Conservation (phyloP, 2,113 vertebrate genomes). For the Morone saxatilis region DNA sequence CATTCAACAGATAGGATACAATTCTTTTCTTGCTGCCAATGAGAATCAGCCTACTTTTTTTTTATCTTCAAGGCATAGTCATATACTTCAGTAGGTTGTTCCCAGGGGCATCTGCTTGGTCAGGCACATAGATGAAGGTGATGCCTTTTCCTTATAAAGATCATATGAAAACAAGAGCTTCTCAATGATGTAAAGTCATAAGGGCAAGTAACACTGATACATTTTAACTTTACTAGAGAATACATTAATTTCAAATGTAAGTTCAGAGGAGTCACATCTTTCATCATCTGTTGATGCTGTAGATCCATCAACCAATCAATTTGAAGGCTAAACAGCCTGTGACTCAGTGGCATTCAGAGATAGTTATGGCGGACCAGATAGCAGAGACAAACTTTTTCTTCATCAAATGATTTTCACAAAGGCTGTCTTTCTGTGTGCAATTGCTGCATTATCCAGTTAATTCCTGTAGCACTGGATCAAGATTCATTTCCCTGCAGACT, state of each 20-base stretch:
- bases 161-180: not conserved
- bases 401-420: slow-evolving; percentile 35
- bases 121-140: not conserved
- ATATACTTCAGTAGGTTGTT: not conserved
- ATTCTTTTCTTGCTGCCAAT: not conserved
- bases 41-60: not conserved
- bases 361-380: slow-evolving; percentile 10
- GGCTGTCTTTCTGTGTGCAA: slow-evolving; percentile 16
- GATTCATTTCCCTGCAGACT: slow-evolving; percentile 60
- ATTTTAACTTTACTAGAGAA: not conserved
- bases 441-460: slow-evolving; percentile 59
- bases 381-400: slow-evolving; percentile 15
- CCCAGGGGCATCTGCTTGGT: not conserved
- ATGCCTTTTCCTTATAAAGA: not conserved
- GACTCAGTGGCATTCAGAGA: slow-evolving; percentile 28
- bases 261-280: slow-evolving; percentile 20
- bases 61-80: not conserved
- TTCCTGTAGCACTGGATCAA: slow-evolving; percentile 55
- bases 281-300: slow-evolving; percentile 15
- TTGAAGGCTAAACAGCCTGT: slow-evolving; percentile 4
- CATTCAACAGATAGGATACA: not conserved
- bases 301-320: slow-evolving; percentile 21
- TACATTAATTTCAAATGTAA: not conserved
- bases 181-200: not conserved
- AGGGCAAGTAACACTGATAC: not conserved